Base-by-base conservation (phyloP, 2,797 vertebrate genomes). In the Xenopus petersii region DNA sequence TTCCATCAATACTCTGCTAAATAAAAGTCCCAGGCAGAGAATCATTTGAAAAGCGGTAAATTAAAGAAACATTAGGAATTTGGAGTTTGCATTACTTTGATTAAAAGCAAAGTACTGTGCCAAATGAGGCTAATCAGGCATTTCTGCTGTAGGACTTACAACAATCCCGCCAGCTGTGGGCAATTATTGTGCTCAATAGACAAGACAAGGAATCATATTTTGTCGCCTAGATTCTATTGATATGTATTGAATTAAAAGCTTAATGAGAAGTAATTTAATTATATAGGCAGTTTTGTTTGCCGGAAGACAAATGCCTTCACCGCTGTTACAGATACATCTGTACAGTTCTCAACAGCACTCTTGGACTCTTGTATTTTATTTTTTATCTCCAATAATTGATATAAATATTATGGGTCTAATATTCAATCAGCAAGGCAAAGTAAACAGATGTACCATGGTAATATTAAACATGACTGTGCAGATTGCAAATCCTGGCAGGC, bases 171-270 rank as follows among this genome's bases (percentile, higher is more conserved):
- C 73, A 73, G n/a, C 36, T 81, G 77, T 61, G 68, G 33, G 55
- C 69, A 58, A 46, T 67, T 74, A 79, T 70, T 74, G 77, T 70
- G 61, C 61, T 74, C 67, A 79, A 70, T 79, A 74, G 76, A 79
- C 61, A 74, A 74, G 71, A 60, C 76, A 73, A 69, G 46, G 67
- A 70, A 55, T 79, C 67, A 70, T 74, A 70, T 73, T 65, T 64
- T 65, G 66, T 65, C 54, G 51, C 56, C 42, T 66, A 70, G 21
- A 55, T 70, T 79, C 61, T 66, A 65, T 74, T 74, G 71, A 79
- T 79, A 66, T 42, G 64, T 69, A 55, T 42, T 61, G 55, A 65
- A 60, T 61, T 61, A 66, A 74, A 64, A 65, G 70, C 71, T 70
- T 69, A 79, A 74, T 74, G 64, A 13, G 59, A 70, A 51, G 49